Conservation (phyloP, 2,797 vertebrate genomes). For the Balearica regulorum region DNA sequence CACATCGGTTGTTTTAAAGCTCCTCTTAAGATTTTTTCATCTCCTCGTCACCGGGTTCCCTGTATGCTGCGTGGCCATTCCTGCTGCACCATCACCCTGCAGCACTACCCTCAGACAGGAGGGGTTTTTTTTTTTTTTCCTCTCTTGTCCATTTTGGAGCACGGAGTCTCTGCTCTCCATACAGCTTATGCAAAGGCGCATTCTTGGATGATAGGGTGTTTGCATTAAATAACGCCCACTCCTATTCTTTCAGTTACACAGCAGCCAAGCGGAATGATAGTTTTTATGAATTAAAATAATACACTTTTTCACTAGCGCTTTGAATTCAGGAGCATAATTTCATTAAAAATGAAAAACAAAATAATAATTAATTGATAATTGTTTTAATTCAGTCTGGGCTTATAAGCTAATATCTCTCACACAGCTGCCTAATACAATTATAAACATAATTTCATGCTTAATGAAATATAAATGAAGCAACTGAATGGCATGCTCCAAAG, state of each 20-base stretch:
- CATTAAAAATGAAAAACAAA: constrained; percentile 24
- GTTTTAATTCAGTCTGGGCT: constrained; percentile 20
- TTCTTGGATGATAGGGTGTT: neutral
- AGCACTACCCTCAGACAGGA: neutral
- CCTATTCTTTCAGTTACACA: neutral
- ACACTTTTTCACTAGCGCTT: neutral
- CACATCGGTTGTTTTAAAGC: neutral
- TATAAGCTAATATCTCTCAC: constrained; percentile 35
- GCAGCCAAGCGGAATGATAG: neutral
- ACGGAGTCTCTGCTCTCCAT: neutral
- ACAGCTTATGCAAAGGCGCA: fast-evolving
- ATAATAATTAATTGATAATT: constrained; percentile 56
- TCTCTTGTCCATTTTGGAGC: neutral
- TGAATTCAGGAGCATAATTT: constrained; percentile 8
- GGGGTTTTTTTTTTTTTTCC: neutral
- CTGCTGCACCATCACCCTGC: neutral
- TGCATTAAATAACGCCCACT: neutral
- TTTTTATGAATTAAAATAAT: neutral
- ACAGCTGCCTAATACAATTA: constrained; percentile 46
- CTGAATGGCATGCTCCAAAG: constrained; percentile 20
- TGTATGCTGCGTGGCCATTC: fast-evolving
- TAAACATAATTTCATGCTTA: constrained; percentile 64
- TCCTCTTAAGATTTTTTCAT: neutral
- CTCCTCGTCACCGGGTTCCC: neutral
- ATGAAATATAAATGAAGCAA: constrained; percentile 59